Evolutionary conservation across 2,113 vertebrate species (phyloP), one percentile per base, ranked within the genome.

Genomic region (Bos javanicus): DNA sequence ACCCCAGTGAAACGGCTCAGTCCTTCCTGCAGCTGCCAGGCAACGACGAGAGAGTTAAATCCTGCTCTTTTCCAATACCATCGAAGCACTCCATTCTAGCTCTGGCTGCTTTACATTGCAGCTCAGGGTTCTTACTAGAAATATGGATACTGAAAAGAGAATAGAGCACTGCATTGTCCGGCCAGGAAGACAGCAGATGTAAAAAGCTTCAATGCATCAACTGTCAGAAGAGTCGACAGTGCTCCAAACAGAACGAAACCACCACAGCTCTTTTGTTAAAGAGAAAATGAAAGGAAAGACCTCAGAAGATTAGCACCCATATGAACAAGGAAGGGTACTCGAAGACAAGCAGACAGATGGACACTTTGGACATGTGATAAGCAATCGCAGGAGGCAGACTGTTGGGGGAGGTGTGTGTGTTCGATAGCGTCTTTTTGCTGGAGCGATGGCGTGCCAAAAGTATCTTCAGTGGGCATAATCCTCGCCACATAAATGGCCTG

Each of bases 401-500:
- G 96, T 1, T 97, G 98, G 98, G 98, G 98, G 98, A 98, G 98
- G 98, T 98, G 99, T 98, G 98, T 99, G 98, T 98, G 99, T 98
- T 98, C 97, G 26, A 98, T 85, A 98, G 98, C 98, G 98, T 98
- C 99, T 97, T 98, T 98, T 54, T 96, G 98, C 98, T 98, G 98
- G 99, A 99, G 98, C 95, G 98, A 99, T 99, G 99, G 99, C 98
- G 98, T 98, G 98, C 98, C 99, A 98, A 98, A 99, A 99, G 98
- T 99, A 97, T 98, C 98, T 98, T 98, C 98, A 95, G 98, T 96
- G 98, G 97, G 96, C 98, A 98, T 98, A 98, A 98, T 98, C 98
- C 96, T 98, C 97, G 96, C 97, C 98, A 97, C 97, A 97, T 96
- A 98, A 98, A 98, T 98, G 98, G 98, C 98, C 98, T 98, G 98